Base-by-base conservation (phyloP, 30 jellyfish, hydroid and myxozoan species). In the Aurelia sp. region DNA sequence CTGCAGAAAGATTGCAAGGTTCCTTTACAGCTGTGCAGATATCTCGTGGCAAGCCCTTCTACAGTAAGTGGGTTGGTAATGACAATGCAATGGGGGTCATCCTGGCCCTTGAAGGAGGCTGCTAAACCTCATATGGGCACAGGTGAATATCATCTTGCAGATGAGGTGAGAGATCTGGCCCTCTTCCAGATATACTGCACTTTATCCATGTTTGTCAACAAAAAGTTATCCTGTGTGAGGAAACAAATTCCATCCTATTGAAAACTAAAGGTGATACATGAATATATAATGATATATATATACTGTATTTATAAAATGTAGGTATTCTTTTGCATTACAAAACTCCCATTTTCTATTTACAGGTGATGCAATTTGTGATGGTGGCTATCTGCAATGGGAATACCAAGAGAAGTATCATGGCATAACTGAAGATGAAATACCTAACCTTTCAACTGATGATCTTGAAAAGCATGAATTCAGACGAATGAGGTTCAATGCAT, bases 281-380 rank as follows among this genome's bases (percentile, higher is more conserved):
- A 2, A 2, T 63, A 63, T 63, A 20, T 41, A 63, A n/a, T n/a
- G n/a, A n/a, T n/a, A n/a, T n/a, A n/a, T n/a, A n/a, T n/a, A n/a
- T n/a, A n/a, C n/a, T 63, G n/a, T 63, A 8, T 63, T 20, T 63
- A 19, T 63, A 7, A 8, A 18, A 20, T 63, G 13, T 3, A 3
- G 38, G 8, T 15, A 12, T 18, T 63, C 4, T 19, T 3, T 7
- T 63, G 3, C 74, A 63, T 3, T 4, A 13, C 10, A 7, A 4
- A 7, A 63, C 3, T 6, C 19, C 5, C 15, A 69, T 5, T 33
- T 63, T 63, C 13, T 19, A 63, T 63, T 63, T 63, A 63, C 33
- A 63, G 74, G 74, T 22, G 86, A 74, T 74, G 79, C 72, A 20
- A 74, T 74, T 74, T 74, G 86, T 74, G 86, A 74, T 74, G 86